Percentiles rank a stretch among this genome's conserved stretches.
phyloP scores from a whole-genome alignment of 2,888 invertebrate genomes.

The Eumacrocentrus americanus region DNA sequence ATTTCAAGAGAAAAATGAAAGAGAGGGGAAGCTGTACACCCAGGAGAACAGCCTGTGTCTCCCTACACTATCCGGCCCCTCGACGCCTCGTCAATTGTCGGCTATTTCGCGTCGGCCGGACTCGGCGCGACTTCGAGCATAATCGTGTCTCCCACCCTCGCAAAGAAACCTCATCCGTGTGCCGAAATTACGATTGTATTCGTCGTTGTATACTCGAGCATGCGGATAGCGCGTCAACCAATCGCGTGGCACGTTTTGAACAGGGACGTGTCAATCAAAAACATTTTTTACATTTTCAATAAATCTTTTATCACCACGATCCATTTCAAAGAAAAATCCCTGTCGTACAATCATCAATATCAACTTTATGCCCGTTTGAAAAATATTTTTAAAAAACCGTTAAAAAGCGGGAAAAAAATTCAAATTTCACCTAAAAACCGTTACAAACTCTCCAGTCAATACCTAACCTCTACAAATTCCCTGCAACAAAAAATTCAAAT shows the following conservation, averaged over 20 bases:
- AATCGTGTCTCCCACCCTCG: conserved; percentile 40
- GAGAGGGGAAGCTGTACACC: conserved; percentile 57
- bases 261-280: conserved; percentile 21
- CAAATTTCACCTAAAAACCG: too few relatives aligned
- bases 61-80: conserved; percentile 42
- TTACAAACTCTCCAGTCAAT: too few relatives aligned
- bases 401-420: too few relatives aligned
- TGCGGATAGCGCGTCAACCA: conserved; percentile 19
- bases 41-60: conserved; percentile 51
- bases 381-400: too few relatives aligned
- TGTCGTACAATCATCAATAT: background rate
- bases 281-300: background rate
- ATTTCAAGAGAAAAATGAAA: conserved; percentile 54
- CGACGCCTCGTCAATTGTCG: conserved; percentile 53
- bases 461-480: too few relatives aligned
- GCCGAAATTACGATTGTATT: conserved; percentile 29
- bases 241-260: conserved; percentile 12
- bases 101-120: conserved; percentile 51
- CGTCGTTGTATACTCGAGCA: conserved; percentile 5
- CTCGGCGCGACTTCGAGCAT: conserved; percentile 43
- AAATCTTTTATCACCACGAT: background rate
- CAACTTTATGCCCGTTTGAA: background rate
- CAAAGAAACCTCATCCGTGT: conserved; percentile 31
- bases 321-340: background rate
- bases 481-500: too few relatives aligned